Evolutionary conservation across 2,888 invertebrate species (phyloP).

Genomic region (Lasioglossum figueresi): DNA sequence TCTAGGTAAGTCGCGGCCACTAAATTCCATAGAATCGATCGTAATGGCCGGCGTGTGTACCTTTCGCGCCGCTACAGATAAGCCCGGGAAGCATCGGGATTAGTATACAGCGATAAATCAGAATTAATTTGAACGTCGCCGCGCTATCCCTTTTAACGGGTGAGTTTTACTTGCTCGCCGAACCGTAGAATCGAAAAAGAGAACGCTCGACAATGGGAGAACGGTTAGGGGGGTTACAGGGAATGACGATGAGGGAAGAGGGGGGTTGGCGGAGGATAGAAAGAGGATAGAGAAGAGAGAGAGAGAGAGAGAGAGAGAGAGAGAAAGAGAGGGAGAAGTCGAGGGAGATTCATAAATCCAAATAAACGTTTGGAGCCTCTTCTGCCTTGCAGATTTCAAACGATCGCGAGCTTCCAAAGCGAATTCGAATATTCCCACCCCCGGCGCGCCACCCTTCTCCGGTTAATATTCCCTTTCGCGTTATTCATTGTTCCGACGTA

Average conservation of each 20-base stretch:
- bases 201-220: constrained; percentile 47
- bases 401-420: constrained; percentile 55
- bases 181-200: constrained; percentile 40
- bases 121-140: constrained; percentile 76
- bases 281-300: not conserved
- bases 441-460: constrained; percentile 2
- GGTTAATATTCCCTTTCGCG: constrained; percentile 58
- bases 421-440: constrained; percentile 53
- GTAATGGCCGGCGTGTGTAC: constrained; percentile 25
- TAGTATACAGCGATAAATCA: constrained; percentile 74
- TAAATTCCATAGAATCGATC: constrained; percentile 38
- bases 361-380: constrained; percentile 72
- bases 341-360: constrained; percentile 78
- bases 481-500: constrained; percentile 61
- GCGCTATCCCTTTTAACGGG: constrained; percentile 70
- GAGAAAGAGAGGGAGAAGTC: constrained; percentile 50
- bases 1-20: not conserved
- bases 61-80: constrained; percentile 34
- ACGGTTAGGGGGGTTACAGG: not conserved
- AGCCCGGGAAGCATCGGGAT: constrained; percentile 60
- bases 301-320: not conserved
- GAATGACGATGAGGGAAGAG: not conserved
- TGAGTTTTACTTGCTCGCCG: constrained; percentile 70
- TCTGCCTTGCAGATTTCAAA: constrained; percentile 62
- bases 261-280: not conserved